A percentile compares a stretch with the other conserved stretches of the same genome.
Conservation (phyloP, 2,113 vertebrate genomes). For the Casuarius casuarius region DNA sequence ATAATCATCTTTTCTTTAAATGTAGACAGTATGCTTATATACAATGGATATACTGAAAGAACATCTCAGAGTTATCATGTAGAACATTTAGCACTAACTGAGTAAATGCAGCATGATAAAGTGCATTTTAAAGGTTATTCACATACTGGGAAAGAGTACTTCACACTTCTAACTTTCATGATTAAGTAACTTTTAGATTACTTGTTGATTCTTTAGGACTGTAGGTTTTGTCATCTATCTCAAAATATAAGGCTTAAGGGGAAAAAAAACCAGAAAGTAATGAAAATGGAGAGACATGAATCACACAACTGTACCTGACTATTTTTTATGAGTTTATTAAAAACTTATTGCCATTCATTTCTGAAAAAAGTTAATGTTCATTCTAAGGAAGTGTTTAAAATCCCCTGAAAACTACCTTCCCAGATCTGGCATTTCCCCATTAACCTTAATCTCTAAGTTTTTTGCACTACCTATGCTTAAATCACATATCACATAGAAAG, state of each 20-base stretch:
- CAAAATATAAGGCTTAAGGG: neutral
- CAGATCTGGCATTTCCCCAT: neutral
- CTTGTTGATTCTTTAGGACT: neutral
- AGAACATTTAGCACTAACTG: neutral
- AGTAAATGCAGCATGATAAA: neutral
- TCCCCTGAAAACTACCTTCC: accelerated
- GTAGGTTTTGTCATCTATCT: neutral
- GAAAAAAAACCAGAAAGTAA: neutral
- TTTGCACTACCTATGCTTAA: neutral
- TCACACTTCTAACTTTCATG: neutral
- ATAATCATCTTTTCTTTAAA: neutral
- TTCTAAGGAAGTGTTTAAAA: neutral
- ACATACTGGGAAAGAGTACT: neutral
- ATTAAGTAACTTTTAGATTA: neutral
- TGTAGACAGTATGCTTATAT: neutral
- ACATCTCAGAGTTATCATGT: neutral
- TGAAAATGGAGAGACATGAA: neutral
- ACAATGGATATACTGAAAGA: neutral
- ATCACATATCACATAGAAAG: neutral
- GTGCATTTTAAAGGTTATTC: neutral
- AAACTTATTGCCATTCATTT: neutral
- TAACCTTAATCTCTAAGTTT: neutral
- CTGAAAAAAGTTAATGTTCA: neutral
- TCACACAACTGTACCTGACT: accelerated
- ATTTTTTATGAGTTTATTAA: neutral